Evolutionary conservation across 2,888 invertebrate genomes (phyloP).

Genomic region (Lordiphosa andalusiaca): DNA sequence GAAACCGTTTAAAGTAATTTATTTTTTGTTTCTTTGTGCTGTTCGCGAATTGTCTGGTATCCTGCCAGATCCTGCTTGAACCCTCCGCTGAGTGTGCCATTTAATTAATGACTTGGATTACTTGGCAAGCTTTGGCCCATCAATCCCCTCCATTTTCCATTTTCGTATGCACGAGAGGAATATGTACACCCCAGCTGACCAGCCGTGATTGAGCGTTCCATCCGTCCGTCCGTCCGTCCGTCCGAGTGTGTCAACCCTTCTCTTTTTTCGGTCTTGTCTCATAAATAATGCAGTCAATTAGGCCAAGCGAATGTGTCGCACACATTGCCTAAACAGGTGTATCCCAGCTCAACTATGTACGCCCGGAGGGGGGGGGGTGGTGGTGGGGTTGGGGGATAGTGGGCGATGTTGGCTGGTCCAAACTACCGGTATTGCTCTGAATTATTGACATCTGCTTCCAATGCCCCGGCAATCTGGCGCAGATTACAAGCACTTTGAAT

Average conservation of each 20-base stretch:
- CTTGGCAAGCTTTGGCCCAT: too few species aligned
- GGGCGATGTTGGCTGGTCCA: background rate
- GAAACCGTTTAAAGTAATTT: constrained; percentile 77
- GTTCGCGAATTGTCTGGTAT: constrained; percentile 1
- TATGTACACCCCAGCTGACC: background rate
- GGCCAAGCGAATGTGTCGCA: constrained; percentile 48
- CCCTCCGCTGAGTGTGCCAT: constrained; percentile 32
- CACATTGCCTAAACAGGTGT: constrained; percentile 19
- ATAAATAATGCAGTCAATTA: constrained; percentile 70
- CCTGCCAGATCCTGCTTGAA: too few species aligned
- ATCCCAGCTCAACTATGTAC: too few species aligned
- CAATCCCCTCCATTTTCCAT: constrained; percentile 4
- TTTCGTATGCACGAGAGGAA: background rate
- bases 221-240: too few species aligned
- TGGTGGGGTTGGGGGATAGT: too few species aligned
- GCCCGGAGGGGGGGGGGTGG: too few species aligned
- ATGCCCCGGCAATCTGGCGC: constrained; percentile 55
- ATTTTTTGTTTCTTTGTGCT: constrained; percentile 38
- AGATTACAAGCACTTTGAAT: constrained; percentile 51
- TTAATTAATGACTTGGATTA: too few species aligned
- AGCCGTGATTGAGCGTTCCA: constrained; percentile 45
- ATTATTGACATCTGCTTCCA: constrained; percentile 65
- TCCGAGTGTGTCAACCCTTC: constrained; percentile 61
- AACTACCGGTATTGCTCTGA: constrained; percentile 59
- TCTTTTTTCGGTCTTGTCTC: constrained; percentile 13